Percentiles rank a stretch among this genome's conserved stretches.
phyloP scores from a whole-genome alignment of 2,113 vertebrate species.

The Mesitornis unicolor region DNA sequence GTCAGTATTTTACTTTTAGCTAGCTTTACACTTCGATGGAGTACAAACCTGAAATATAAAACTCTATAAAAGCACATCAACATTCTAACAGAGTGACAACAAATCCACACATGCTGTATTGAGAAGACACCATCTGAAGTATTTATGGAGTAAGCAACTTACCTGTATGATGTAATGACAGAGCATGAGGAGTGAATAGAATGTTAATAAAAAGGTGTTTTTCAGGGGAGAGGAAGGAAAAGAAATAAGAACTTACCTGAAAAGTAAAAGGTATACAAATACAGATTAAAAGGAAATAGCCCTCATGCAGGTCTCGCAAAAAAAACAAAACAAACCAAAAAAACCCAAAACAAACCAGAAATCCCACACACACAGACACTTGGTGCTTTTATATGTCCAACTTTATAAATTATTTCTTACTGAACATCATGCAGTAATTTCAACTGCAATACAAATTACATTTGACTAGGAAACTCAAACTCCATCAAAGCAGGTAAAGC shows the following conservation, averaged over 20 bases:
- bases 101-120: neutral
- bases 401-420: neutral
- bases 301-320: neutral
- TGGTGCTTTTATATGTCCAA: neutral
- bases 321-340: neutral
- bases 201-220: neutral
- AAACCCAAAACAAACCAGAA: neutral
- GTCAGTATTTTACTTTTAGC: neutral
- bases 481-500: neutral
- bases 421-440: neutral
- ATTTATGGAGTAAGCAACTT: neutral
- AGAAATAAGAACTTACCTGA: neutral
- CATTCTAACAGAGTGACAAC: neutral
- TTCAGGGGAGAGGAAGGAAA: neutral
- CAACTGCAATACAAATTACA: neutral
- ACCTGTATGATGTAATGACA: neutral
- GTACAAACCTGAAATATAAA: neutral
- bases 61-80: neutral
- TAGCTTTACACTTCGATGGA: neutral
- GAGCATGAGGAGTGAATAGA: neutral
- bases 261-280: neutral
- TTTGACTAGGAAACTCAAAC: neutral
- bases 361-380: neutral
- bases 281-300: neutral
- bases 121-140: neutral